A percentile compares a stretch with the other conserved stretches of the same genome.
Evolutionary conservation across 2,797 vertebrate species (phyloP).

Genomic region (Phataginus tricuspis): DNA sequence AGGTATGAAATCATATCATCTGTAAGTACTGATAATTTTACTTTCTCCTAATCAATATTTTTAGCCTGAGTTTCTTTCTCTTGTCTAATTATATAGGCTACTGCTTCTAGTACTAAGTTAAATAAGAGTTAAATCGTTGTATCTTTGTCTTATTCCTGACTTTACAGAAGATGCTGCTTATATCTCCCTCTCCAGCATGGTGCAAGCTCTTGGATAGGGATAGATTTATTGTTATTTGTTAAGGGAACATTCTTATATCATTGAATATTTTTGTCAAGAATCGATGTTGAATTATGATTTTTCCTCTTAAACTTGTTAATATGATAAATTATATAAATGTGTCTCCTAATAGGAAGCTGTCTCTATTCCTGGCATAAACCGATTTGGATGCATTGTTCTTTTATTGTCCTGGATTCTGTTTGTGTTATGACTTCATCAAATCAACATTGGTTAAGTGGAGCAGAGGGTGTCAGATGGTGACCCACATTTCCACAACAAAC

Average conservation of each 20-base stretch:
- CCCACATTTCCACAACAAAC: background rate
- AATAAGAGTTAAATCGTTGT: background rate
- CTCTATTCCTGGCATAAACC: background rate
- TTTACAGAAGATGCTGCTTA: background rate
- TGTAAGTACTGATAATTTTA: background rate
- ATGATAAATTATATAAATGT: background rate
- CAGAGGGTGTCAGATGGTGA: background rate
- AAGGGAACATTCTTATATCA: background rate
- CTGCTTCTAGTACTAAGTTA: background rate
- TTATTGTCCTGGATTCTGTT: background rate
- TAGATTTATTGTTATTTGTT: background rate
- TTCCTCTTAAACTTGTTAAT: background rate
- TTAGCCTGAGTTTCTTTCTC: conserved; percentile 17
- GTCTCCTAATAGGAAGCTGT: background rate
- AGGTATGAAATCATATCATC: background rate
- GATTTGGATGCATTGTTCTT: background rate
- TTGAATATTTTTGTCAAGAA: conserved; percentile 23
- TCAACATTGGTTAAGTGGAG: background rate
- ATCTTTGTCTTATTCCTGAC: background rate
- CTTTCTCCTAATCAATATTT: background rate
- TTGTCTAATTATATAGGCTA: background rate
- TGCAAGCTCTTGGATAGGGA: background rate
- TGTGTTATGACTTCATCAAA: background rate
- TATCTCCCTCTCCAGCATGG: background rate
- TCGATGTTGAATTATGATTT: conserved; percentile 37